These are phyloP conservation scores for Formica selysi DNA, from an alignment of 1,140 invertebrate species.

Conservation along the genomic window DNA sequence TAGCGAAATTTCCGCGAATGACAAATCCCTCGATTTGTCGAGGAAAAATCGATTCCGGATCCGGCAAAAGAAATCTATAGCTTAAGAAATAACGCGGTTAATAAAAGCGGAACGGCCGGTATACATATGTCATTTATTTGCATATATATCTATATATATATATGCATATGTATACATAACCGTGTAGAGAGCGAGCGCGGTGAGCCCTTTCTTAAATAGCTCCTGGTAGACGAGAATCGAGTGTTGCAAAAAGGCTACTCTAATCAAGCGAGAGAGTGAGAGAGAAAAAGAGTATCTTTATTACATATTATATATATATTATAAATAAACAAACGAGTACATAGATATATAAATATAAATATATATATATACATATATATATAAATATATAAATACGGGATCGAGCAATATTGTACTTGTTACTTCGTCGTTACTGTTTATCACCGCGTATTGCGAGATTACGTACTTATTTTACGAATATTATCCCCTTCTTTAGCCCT, in stretches of 20 bases:
- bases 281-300: slow-evolving; percentile 68
- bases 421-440: slow-evolving; percentile 73
- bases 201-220: slow-evolving; percentile 66
- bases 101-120: not conserved
- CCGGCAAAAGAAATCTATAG: not conserved
- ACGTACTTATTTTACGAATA: slow-evolving; percentile 71
- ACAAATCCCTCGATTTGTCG: not conserved
- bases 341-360: slow-evolving; percentile 62
- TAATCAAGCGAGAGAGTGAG: slow-evolving; percentile 43
- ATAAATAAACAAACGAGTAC: slow-evolving; percentile 65
- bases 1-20: not conserved
- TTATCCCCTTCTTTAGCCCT: not conserved
- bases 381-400: slow-evolving; percentile 67
- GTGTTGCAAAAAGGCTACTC: slow-evolving; percentile 40
- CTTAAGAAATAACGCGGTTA: not conserved
- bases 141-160: slow-evolving; percentile 57
- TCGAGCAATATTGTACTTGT: slow-evolving; percentile 75
- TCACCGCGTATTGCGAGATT: slow-evolving; percentile 72
- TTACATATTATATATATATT: slow-evolving; percentile 66
- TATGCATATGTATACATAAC: slow-evolving; percentile 57
- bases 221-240: slow-evolving; percentile 29
- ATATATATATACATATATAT: slow-evolving; percentile 61
- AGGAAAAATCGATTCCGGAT: not conserved
- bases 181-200: slow-evolving; percentile 39
- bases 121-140: slow-evolving; percentile 32